Base-by-base conservation (phyloP, 2,888 invertebrate genomes). In the Mythimna lalbum region DNA sequence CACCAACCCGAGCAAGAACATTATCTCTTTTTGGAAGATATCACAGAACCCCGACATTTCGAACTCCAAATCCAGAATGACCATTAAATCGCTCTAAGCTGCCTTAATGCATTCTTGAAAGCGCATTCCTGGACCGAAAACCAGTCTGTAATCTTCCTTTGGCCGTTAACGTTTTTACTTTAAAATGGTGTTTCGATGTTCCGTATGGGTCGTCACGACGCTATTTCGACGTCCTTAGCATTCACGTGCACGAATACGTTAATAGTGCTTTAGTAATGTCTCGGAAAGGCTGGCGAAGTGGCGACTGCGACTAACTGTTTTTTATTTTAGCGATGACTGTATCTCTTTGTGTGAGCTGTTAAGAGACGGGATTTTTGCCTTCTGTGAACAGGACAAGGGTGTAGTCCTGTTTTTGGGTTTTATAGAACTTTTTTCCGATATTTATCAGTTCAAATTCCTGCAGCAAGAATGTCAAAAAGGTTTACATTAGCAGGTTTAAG, bases 81-180 rank as follows among this genome's bases (percentile, higher is more conserved):
- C 65, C 82, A 78, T 78, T 81, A 81, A 73, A 78, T 63, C 47
- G 78, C 53, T 61, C 78, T 76, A 81, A 80, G 81, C 56, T 36
- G 73, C 73, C 69, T 63, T 76, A 76, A 78, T 78, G 73, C 82
- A 68, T 81, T 81, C 73, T 81, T 60, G 47, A 68, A 70, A 66
- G 73, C 59, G 56, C 79, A 79, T 79, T 79, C 79, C 68, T 39
- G 66, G 57, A 19, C 73, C 67, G 14, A 78, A 70, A 79, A 79
- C 78, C 82, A 65, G 78, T 79, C 82, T 17, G 50, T 72, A 81
- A 79, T 81, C 82, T 79, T 55, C 52, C 50, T 64, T 73, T 57
- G 63, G 69, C 10, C 31, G 53, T 69, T 73, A 74, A 80, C 19
- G 47, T 66, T 77, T 72, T 72, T 62, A 78, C 78, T 77, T 78